Conservation (phyloP, 2,113 vertebrate species). For the Nibea coibor region DNA sequence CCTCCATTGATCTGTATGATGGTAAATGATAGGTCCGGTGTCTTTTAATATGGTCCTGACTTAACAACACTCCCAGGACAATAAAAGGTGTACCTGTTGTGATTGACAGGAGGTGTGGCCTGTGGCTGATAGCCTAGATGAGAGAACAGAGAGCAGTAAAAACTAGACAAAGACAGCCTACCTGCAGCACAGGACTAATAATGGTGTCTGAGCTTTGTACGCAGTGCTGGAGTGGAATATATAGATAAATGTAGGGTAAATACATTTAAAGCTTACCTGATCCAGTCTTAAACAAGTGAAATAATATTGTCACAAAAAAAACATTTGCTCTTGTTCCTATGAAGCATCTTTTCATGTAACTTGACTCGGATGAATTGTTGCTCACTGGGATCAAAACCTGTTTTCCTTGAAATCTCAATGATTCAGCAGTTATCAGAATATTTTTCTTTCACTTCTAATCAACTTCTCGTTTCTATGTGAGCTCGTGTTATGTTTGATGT, state of each 20-base stretch:
- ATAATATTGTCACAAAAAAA: background rate
- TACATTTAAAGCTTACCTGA: background rate
- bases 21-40: background rate
- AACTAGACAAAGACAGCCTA: background rate
- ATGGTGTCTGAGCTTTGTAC: background rate
- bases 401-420: background rate
- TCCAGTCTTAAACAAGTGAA: background rate
- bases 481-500: no score
- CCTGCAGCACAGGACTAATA: background rate
- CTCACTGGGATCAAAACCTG: background rate
- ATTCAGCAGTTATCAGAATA: background rate
- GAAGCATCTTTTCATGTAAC: background rate
- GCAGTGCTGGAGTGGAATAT: background rate
- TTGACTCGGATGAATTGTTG: background rate
- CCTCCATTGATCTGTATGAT: background rate
- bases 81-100: background rate
- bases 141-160: background rate
- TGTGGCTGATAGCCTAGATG: background rate
- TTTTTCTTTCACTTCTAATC: background rate
- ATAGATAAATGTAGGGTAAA: background rate
- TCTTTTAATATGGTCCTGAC: background rate
- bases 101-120: conserved; percentile 37
- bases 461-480: background rate
- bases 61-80: background rate
- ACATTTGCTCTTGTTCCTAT: background rate